Percentiles rank a stretch among this genome's conserved stretches.
Conservation (phyloP, 2,797 vertebrate genomes). For the Alectoris magna region DNA sequence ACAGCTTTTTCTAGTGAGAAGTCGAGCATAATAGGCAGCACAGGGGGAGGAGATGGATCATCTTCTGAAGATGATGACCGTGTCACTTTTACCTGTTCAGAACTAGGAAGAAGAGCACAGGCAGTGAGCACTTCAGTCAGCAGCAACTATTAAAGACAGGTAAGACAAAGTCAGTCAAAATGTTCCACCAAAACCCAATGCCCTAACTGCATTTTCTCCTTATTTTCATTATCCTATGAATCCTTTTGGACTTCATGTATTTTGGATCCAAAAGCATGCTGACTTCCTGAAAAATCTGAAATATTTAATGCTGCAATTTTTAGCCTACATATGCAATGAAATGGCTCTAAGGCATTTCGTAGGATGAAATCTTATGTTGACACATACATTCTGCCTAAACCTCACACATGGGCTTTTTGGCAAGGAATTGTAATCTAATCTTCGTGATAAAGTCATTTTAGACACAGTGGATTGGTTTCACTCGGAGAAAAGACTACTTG, state of each 20-base stretch:
- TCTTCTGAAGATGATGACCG: background rate
- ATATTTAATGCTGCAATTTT: background rate
- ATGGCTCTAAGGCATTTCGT: background rate
- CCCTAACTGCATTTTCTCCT: background rate
- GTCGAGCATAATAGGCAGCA: conserved; percentile 69
- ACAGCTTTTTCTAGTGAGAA: conserved; percentile 78
- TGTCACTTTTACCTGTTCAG: background rate
- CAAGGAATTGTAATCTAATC: background rate
- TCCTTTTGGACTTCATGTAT: background rate
- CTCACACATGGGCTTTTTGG: background rate
- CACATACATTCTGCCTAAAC: background rate
- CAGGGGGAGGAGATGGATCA: conserved; percentile 23
- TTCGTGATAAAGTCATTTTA: background rate
- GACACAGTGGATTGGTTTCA: background rate
- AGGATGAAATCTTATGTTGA: background rate
- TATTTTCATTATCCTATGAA: background rate
- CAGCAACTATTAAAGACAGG: background rate
- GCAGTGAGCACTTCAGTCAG: background rate
- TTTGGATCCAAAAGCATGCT: background rate
- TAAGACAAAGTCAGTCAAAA: background rate
- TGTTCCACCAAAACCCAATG: background rate
- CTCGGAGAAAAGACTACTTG: background rate
- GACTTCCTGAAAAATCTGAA: background rate
- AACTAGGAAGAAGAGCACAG: conserved; percentile 42
- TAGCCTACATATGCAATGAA: background rate